phyloP scores from a whole-genome alignment of 35 echinoderm and acorn worm species.

The Eucidaris tribuloides region DNA sequence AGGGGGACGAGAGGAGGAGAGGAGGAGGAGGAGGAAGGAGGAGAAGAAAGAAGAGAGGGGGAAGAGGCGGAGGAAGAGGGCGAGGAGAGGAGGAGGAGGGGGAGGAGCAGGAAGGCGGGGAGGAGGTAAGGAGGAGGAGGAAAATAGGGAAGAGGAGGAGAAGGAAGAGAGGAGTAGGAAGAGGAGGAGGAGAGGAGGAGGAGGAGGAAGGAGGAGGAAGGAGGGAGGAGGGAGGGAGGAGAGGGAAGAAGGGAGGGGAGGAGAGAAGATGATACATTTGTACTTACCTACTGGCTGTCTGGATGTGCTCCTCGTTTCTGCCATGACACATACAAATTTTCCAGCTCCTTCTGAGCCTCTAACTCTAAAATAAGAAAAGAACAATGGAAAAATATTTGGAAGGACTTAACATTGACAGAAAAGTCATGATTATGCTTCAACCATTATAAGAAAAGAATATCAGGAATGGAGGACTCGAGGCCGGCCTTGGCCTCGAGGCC shows the following conservation, averaged over 20 bases:
- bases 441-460: too few species aligned
- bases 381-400: too few species aligned
- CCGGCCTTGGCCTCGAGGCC: too few species aligned
- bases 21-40: too few species aligned
- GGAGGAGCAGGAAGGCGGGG: not conserved
- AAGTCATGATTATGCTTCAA: too few species aligned
- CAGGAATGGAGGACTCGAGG: too few species aligned
- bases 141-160: not conserved
- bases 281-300: too few species aligned
- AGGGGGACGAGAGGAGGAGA: too few species aligned
- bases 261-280: not conserved
- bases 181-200: not conserved
- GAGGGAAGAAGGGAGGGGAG: not conserved
- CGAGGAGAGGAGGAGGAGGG: not conserved
- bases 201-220: not conserved
- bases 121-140: not conserved
- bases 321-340: constrained; percentile 68
- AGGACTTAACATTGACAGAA: too few species aligned
- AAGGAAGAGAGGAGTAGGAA: not conserved
- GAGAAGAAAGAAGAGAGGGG: not conserved
- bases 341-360: constrained; percentile 62
- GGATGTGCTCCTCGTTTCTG: constrained; percentile 52
- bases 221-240: not conserved
- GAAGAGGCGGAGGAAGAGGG: not conserved
- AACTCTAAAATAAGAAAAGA: constrained; percentile 44